Conservation (phyloP, 35 echinoderm and acorn worm genomes). For the Amphiura filiformis region DNA sequence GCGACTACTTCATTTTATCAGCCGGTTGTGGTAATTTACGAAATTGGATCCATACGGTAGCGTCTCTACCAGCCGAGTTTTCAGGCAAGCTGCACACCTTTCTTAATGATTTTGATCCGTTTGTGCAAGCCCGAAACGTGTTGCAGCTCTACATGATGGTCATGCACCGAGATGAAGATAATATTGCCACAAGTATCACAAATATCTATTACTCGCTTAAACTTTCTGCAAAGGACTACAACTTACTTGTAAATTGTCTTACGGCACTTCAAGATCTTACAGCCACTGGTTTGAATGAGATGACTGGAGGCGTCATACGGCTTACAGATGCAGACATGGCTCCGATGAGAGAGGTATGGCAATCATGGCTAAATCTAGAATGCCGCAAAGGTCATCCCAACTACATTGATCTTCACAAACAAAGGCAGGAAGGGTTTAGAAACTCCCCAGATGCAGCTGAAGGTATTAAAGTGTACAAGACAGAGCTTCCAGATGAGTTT, state of each 20-base stretch:
- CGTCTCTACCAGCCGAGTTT: conserved; percentile 52
- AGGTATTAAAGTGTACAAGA: neutral
- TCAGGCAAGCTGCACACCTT: conserved; percentile 39
- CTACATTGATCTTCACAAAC: neutral
- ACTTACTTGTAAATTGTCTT: conserved; percentile 8
- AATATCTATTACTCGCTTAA: conserved; percentile 51
- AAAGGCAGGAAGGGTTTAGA: neutral
- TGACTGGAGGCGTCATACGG: neutral
- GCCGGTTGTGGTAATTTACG: conserved; percentile 52
- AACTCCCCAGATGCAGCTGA: neutral
- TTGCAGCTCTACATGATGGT: conserved; percentile 68
- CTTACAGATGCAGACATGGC: neutral
- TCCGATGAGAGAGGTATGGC: conserved; percentile 39
- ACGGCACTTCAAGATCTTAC: conserved; percentile 7
- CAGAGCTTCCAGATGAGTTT: neutral
- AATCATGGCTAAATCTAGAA: conserved; percentile 8
- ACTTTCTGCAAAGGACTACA: conserved; percentile 44
- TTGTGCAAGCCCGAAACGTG: conserved; percentile 59
- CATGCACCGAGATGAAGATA: neutral
- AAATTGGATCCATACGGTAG: conserved; percentile 29
- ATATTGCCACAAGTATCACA: conserved; percentile 5
- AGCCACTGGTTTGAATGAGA: neutral
- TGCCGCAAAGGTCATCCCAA: neutral
- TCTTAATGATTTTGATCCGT: conserved; percentile 57
- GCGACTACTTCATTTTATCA: conserved; percentile 41